These are phyloP conservation scores for Theristicus caerulescens DNA, from an alignment of 2,113 vertebrate species.

Conservation along the genomic window DNA sequence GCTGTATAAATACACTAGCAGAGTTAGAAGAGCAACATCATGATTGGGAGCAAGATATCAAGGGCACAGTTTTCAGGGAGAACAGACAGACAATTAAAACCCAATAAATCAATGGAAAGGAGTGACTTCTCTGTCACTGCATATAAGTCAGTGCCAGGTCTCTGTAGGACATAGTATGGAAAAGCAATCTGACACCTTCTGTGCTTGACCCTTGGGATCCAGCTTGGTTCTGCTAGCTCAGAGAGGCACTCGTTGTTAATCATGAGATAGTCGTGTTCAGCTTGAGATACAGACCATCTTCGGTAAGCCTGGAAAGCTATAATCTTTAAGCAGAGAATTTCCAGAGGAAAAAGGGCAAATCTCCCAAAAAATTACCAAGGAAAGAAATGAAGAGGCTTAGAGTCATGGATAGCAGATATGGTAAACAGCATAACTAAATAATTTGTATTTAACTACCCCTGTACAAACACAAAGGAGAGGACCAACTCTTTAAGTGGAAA, in stretches of 20 bases:
- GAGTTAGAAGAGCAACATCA: too few relatives aligned
- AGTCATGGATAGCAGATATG: not conserved
- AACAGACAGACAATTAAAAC: not conserved
- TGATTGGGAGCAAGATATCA: not conserved
- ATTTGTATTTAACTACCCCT: not conserved
- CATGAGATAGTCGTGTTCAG: not conserved
- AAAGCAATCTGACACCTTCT: not conserved
- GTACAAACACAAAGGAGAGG: not conserved
- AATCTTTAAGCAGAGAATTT: not conserved
- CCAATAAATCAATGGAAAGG: not conserved
- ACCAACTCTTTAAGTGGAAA: not conserved
- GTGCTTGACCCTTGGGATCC: not conserved
- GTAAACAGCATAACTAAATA: not conserved
- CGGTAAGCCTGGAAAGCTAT: not conserved
- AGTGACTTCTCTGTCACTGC: not conserved
- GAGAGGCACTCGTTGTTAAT: not conserved
- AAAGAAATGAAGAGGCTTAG: not conserved
- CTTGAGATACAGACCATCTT: not conserved
- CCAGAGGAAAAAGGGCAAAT: not conserved
- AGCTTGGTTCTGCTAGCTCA: not conserved
- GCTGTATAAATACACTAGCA: not conserved
- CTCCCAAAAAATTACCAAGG: not conserved
- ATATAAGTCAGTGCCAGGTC: not conserved
- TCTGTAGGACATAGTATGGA: not conserved
- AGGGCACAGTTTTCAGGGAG: not conserved